phyloP scores from a whole-genome alignment of 1,140 invertebrate genomes.

The Drosophila persimilis region DNA sequence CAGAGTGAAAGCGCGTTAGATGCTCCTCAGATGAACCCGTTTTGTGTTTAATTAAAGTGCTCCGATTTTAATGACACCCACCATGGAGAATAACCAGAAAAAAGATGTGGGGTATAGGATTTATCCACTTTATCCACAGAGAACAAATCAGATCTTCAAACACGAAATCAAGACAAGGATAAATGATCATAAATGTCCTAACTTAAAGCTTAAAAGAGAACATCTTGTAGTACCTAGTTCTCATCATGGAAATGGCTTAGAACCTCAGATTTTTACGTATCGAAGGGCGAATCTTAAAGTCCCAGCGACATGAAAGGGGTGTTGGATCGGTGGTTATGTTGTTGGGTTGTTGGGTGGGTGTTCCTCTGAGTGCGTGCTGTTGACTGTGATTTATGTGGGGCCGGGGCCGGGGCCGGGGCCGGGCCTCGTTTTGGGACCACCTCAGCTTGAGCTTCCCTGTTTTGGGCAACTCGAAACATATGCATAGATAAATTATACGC shows the following conservation, averaged over 20 bases:
- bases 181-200: no score
- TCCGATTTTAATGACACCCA: slow-evolving; percentile 47
- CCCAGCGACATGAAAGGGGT: slow-evolving; percentile 64
- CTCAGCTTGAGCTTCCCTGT: slow-evolving; percentile 38
- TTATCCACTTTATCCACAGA: no score
- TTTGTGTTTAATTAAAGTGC: slow-evolving; percentile 51
- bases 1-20: background rate
- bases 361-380: slow-evolving; percentile 33
- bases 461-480: slow-evolving; percentile 76
- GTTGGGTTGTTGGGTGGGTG: slow-evolving; percentile 13
- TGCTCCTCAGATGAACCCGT: no score
- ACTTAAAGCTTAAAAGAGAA: no score
- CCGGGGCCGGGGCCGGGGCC: no score
- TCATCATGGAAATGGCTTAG: slow-evolving; percentile 31
- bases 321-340: slow-evolving; percentile 24
- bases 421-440: slow-evolving; percentile 26
- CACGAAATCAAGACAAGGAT: no score
- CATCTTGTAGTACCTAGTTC: slow-evolving; percentile 10
- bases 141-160: no score
- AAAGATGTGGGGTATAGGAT: background rate
- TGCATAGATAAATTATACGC: slow-evolving; percentile 80
- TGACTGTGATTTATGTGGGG: slow-evolving; percentile 70
- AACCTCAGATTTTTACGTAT: slow-evolving; percentile 37
- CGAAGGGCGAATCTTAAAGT: slow-evolving; percentile 34
- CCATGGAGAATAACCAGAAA: slow-evolving; percentile 7